Percentiles rank a stretch among this genome's conserved stretches.
Conservation (phyloP, 2,888 invertebrate species). For the Eupeodes latifasciatus region DNA sequence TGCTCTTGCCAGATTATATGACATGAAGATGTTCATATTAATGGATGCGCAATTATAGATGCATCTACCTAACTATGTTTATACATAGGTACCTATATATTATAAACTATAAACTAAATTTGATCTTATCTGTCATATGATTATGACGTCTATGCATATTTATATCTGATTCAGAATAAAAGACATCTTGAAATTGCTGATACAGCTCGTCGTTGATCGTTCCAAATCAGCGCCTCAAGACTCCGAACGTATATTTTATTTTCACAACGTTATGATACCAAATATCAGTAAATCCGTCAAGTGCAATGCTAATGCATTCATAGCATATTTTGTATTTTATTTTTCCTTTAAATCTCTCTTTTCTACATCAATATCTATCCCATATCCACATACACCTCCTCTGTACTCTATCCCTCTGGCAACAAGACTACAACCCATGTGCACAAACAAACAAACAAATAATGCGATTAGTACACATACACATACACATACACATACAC, state of each 20-base stretch:
- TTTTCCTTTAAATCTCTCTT: slow-evolving; percentile 29
- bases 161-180: slow-evolving; percentile 1
- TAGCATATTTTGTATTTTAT: slow-evolving; percentile 29
- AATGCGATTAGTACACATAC: slow-evolving; percentile 49
- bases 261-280: slow-evolving; percentile 26
- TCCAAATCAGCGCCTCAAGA: slow-evolving; percentile 29
- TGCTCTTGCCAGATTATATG: too few relatives aligned
- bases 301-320: slow-evolving; percentile 42
- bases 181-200: slow-evolving; percentile 12
- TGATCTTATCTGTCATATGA: neutral
- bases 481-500: slow-evolving; percentile 55
- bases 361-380: slow-evolving; percentile 14
- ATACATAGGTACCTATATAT: neutral
- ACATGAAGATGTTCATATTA: too few relatives aligned
- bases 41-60: too few relatives aligned
- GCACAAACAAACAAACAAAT: slow-evolving; percentile 60
- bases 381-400: neutral
- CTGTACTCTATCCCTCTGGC: slow-evolving; percentile 14
- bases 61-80: too few relatives aligned
- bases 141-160: slow-evolving; percentile 14
- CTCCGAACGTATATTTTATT: neutral
- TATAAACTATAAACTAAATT: slow-evolving; percentile 1
- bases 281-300: slow-evolving; percentile 49
- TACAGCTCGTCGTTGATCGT: neutral
- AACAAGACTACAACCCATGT: slow-evolving; percentile 36